phyloP scores from a whole-genome alignment of 2,797 vertebrate species.

The Denticeps clupeoides region DNA sequence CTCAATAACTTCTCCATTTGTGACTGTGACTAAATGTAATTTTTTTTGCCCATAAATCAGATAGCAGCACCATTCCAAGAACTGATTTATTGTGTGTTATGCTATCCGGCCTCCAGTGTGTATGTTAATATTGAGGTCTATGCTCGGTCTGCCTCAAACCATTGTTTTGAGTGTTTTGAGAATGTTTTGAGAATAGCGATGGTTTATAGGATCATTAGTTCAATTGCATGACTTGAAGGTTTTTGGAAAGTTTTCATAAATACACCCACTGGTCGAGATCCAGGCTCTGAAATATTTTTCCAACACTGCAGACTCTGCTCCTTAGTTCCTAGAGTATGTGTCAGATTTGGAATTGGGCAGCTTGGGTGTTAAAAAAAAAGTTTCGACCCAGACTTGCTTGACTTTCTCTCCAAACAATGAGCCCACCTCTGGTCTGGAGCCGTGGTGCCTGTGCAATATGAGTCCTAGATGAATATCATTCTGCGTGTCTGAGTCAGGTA shows the following conservation, averaged over 20 bases:
- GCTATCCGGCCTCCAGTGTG: constrained; percentile 17
- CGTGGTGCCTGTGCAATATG: not conserved
- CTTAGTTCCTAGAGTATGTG: not conserved
- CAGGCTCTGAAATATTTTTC: constrained; percentile 1
- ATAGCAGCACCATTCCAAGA: constrained; percentile 17
- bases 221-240: constrained; percentile 11
- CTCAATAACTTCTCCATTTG: constrained; percentile 30
- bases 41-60: constrained; percentile 28
- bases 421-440: not conserved
- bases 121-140: constrained; percentile 19
- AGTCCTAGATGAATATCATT: not conserved
- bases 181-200: not conserved
- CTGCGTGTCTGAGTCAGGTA: not conserved
- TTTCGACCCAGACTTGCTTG: not conserved
- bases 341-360: constrained; percentile 3
- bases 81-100: constrained; percentile 28
- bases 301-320: constrained; percentile 7
- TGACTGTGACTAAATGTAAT: constrained; percentile 27
- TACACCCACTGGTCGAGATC: constrained; percentile 14
- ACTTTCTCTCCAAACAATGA: not conserved
- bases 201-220: constrained; percentile 23
- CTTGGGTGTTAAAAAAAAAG: not conserved
- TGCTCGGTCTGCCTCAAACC: constrained; percentile 16
- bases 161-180: constrained; percentile 19
- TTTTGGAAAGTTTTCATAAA: constrained; percentile 21